A percentile compares a stretch with the other conserved stretches of the same genome.
These are phyloP conservation scores for Lepidochrysops patricia DNA, from an alignment of 2,888 invertebrate genomes.

Conservation along the genomic window DNA sequence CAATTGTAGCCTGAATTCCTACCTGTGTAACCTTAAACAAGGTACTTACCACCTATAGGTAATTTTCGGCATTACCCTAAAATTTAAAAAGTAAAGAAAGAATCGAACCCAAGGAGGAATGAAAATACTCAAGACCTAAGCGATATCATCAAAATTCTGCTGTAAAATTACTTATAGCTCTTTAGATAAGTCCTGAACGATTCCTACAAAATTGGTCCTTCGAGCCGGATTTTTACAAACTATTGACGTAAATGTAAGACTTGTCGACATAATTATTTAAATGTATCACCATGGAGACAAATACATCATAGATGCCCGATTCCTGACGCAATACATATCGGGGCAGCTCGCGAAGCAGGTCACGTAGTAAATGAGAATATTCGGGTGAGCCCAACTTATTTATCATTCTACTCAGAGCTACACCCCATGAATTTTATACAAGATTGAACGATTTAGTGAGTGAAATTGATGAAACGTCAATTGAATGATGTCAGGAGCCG, in stretches of 20 bases:
- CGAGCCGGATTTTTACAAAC: background rate
- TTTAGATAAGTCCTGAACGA: too few species aligned
- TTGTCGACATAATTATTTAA: background rate
- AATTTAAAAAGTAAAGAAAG: too few species aligned
- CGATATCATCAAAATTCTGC: too few species aligned
- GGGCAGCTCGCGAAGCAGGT: slow-evolving; percentile 66
- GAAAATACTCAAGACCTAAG: too few species aligned
- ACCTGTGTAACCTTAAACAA: too few species aligned
- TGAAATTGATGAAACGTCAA: slow-evolving; percentile 72
- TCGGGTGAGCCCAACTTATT: slow-evolving; percentile 70
- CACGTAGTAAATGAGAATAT: slow-evolving; percentile 75
- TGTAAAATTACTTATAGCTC: too few species aligned
- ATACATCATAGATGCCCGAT: slow-evolving; percentile 55
- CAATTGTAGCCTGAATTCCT: background rate
- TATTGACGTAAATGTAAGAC: background rate
- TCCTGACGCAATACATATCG: slow-evolving; percentile 62
- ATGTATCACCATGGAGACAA: slow-evolving; percentile 36
- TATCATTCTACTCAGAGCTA: slow-evolving; percentile 70
- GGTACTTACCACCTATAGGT: too few species aligned
- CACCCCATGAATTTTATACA: slow-evolving; percentile 74
- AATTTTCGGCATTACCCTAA: too few species aligned
- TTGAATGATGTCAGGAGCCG: slow-evolving; percentile 60
- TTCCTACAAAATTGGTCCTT: background rate
- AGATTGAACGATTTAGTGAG: slow-evolving; percentile 73
- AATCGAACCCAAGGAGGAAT: too few species aligned